phyloP scores from a whole-genome alignment of 2,797 vertebrate species.

The Loriculus beryllinus region DNA sequence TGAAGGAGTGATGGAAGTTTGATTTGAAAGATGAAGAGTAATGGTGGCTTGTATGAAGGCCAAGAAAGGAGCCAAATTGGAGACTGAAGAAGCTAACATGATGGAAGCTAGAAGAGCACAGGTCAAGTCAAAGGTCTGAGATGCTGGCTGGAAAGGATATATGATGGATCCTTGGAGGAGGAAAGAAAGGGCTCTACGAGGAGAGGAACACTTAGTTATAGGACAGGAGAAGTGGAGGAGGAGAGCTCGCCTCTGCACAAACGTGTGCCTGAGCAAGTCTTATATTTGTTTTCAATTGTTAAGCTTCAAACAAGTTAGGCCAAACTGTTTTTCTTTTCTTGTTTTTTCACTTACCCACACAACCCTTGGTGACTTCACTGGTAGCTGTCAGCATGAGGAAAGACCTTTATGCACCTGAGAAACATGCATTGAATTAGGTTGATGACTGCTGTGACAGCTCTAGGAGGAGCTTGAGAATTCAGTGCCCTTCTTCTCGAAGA shows the following conservation, averaged over 20 bases:
- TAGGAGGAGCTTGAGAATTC: background rate
- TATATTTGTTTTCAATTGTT: constrained; percentile 14
- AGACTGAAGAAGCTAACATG: background rate
- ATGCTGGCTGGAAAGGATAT: background rate
- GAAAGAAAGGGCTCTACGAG: background rate
- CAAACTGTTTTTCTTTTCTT: background rate
- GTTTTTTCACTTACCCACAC: background rate
- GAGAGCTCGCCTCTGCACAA: background rate
- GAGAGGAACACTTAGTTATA: background rate
- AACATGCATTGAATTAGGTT: background rate
- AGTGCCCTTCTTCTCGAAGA: background rate
- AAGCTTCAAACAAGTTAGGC: constrained; percentile 21
- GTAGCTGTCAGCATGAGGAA: background rate
- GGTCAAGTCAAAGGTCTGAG: background rate
- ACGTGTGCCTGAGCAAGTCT: background rate
- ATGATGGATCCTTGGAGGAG: background rate
- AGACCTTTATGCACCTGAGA: background rate
- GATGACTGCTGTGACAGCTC: background rate
- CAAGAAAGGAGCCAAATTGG: background rate
- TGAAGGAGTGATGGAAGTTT: background rate
- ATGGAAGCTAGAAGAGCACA: background rate
- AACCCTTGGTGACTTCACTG: background rate
- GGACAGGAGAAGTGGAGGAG: background rate
- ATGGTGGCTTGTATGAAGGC: background rate
- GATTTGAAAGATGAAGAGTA: background rate